Conservation (phyloP, 2,888 invertebrate genomes). For the Sarcophaga carnaria region DNA sequence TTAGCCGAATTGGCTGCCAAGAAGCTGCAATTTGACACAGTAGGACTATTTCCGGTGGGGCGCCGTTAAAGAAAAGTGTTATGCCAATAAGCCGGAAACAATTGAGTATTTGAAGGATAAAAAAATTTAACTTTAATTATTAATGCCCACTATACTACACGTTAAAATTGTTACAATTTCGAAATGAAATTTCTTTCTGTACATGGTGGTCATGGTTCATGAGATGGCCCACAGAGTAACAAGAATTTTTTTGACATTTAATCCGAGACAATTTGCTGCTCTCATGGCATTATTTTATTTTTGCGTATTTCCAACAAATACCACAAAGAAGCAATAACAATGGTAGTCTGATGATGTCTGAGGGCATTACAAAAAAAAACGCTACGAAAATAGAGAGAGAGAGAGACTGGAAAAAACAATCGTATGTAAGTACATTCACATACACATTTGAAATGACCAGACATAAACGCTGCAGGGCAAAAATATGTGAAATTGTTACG, state of each 20-base stretch:
- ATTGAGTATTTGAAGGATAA: no score
- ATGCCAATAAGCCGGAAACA: no score
- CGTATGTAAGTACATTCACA: not conserved
- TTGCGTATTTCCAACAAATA: conserved; percentile 57
- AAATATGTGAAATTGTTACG: conserved; percentile 64
- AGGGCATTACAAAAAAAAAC: conserved; percentile 30
- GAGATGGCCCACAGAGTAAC: conserved; percentile 20
- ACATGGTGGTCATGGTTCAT: conserved; percentile 35
- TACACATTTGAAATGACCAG: conserved; percentile 51
- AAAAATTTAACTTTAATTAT: no score
- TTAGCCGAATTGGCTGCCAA: no score
- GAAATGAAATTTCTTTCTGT: conserved; percentile 39
- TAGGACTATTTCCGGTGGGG: no score
- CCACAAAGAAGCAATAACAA: conserved; percentile 69
- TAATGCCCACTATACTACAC: no score
- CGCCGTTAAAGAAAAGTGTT: no score
- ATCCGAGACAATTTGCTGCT: conserved; percentile 63
- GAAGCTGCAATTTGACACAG: no score
- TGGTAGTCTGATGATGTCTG: conserved; percentile 61
- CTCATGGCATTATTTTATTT: conserved; percentile 26
- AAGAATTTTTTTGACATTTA: conserved; percentile 63
- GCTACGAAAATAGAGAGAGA: not conserved
- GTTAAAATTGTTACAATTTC: no score
- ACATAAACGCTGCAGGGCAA: conserved; percentile 64
- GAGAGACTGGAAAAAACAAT: not conserved